These are phyloP conservation scores for Andrena praecox DNA, from an alignment of 2,888 invertebrate genomes.

Conservation along the genomic window DNA sequence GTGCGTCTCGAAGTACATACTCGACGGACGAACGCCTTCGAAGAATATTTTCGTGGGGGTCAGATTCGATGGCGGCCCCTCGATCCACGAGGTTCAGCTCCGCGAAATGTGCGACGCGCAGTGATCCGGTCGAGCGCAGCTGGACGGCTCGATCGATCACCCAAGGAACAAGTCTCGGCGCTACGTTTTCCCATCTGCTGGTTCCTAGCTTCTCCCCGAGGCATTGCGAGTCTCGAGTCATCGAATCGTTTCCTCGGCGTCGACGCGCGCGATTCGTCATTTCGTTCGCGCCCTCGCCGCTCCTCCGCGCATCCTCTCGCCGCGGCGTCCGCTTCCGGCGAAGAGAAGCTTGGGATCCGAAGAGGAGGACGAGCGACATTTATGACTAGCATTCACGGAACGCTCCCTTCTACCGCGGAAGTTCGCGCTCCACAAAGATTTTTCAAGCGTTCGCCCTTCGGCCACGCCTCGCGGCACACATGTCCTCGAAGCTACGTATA, in stretches of 20 bases:
- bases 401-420: conserved; percentile 40
- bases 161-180: background rate
- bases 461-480: conserved; percentile 13
- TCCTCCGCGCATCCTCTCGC: conserved; percentile 26
- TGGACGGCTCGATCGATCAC: background rate
- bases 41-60: conserved; percentile 19
- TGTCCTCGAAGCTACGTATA: conserved; percentile 11
- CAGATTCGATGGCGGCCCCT: conserved; percentile 34
- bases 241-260: conserved; percentile 13
- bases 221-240: background rate
- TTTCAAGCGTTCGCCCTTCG: conserved; percentile 44
- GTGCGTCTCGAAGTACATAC: conserved; percentile 29
- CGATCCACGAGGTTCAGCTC: conserved; percentile 59
- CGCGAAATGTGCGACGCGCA: conserved; percentile 28
- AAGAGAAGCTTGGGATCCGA: conserved; percentile 29
- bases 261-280: conserved; percentile 42
- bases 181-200: background rate
- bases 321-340: conserved; percentile 4
- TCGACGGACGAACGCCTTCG: conserved; percentile 47
- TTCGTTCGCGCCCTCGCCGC: conserved; percentile 43
- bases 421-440: conserved; percentile 51
- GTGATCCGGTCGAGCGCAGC: background rate
- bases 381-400: conserved; percentile 82
- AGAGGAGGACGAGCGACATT: conserved; percentile 71
- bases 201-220: background rate